A percentile compares a stretch with the other conserved stretches of the same genome.
Conservation (phyloP, 2,113 vertebrate genomes). For the Cathartes aura region DNA sequence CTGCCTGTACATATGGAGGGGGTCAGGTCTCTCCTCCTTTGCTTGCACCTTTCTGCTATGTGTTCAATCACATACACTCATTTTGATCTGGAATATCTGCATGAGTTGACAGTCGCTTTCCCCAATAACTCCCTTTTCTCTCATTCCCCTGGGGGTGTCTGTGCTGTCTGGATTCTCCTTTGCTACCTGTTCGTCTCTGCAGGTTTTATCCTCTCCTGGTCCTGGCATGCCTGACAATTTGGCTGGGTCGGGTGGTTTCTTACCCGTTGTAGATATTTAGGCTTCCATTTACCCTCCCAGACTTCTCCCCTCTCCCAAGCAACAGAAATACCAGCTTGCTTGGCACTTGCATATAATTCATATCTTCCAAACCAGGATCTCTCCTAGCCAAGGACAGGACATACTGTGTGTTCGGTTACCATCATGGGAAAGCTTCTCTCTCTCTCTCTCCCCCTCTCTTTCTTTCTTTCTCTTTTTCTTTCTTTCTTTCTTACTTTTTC, state of each 20-base stretch:
- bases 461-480: too few species aligned
- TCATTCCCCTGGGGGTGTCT: background rate
- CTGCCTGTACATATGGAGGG: background rate
- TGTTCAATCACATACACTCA: background rate
- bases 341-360: background rate
- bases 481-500: too few species aligned
- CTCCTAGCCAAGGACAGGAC: background rate
- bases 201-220: background rate
- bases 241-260: background rate
- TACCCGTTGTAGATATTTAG: background rate
- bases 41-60: background rate
- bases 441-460: too few species aligned
- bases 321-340: constrained; percentile 1
- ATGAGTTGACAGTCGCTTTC: background rate
- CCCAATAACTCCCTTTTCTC: background rate
- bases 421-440: background rate
- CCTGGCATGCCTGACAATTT: background rate
- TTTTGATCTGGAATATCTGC: background rate
- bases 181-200: background rate
- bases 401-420: background rate
- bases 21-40: background rate
- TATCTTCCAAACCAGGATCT: constrained; percentile 71
- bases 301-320: background rate
- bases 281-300: background rate
- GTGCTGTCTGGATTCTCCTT: background rate